phyloP scores from a whole-genome alignment of 2,888 invertebrate species.

The Drosophila heteroneura region DNA sequence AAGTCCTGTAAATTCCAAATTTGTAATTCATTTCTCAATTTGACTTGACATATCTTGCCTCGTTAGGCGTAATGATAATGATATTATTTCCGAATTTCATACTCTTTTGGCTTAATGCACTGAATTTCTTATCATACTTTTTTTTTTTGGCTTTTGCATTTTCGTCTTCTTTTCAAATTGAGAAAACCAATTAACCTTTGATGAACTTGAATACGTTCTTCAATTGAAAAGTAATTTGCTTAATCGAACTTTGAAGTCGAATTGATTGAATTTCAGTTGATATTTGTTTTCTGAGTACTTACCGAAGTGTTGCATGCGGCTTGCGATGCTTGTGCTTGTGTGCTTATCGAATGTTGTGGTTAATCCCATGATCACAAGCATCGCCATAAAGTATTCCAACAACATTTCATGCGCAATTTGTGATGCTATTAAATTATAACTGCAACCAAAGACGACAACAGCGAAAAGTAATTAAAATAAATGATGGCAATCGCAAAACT shows the following conservation, averaged over 20 bases:
- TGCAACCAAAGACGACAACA: slow-evolving; percentile 62
- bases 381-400: slow-evolving; percentile 85
- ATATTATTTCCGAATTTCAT: not conserved
- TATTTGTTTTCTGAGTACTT: slow-evolving; percentile 51
- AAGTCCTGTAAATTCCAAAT: no score
- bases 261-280: slow-evolving; percentile 16
- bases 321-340: slow-evolving; percentile 53
- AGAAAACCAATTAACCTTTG: slow-evolving; percentile 1
- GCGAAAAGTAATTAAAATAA: slow-evolving; percentile 79
- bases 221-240: slow-evolving; percentile 3
- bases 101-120: not conserved
- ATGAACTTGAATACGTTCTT: slow-evolving; percentile 2
- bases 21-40: not conserved
- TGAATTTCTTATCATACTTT: not conserved
- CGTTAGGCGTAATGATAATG: slow-evolving; percentile 2
- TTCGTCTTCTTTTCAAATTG: not conserved
- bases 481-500: slow-evolving; percentile 75
- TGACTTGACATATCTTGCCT: not conserved
- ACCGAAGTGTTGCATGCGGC: slow-evolving; percentile 76
- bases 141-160: no score
- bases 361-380: slow-evolving; percentile 85
- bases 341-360: slow-evolving; percentile 82
- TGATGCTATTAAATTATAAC: slow-evolving; percentile 78
- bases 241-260: slow-evolving; percentile 5
- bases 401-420: slow-evolving; percentile 85